Conservation (phyloP, 2,797 vertebrate genomes). For the Melanotaenia nigrans region DNA sequence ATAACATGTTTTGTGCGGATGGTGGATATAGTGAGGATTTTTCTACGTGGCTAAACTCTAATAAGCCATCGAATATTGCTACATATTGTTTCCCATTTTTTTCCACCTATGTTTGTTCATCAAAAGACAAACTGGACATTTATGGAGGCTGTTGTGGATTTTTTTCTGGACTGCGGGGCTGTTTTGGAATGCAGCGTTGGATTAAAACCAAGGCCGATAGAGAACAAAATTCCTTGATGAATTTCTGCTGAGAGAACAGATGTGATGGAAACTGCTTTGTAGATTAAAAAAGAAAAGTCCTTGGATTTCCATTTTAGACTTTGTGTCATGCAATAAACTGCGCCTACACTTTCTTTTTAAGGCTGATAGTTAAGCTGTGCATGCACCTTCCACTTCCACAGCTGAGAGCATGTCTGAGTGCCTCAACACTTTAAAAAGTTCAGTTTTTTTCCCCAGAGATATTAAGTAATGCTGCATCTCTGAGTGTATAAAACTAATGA, state of each 20-base stretch:
- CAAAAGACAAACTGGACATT: constrained; percentile 65
- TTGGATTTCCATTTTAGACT: constrained; percentile 59
- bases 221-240: constrained; percentile 59
- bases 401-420: constrained; percentile 44
- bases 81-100: constrained; percentile 1
- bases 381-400: constrained; percentile 74
- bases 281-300: constrained; percentile 61
- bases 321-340: constrained; percentile 61
- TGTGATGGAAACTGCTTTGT: constrained; percentile 65
- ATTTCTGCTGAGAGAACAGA: constrained; percentile 66
- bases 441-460: constrained; percentile 26
- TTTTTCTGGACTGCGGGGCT: constrained; percentile 57
- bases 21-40: constrained; percentile 8
- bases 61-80: constrained; percentile 33
- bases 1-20: constrained; percentile 32
- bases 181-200: constrained; percentile 68
- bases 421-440: constrained; percentile 46
- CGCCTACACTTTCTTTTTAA: constrained; percentile 63
- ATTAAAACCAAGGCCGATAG: constrained; percentile 65
- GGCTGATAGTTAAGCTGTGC: constrained; percentile 70
- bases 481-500: constrained; percentile 38
- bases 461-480: constrained; percentile 36
- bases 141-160: constrained; percentile 72
- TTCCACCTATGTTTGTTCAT: constrained; percentile 45
- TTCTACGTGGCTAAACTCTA: constrained; percentile 31